phyloP scores from a whole-genome alignment of 2,888 invertebrate species.

The Acrobasis consociella region DNA sequence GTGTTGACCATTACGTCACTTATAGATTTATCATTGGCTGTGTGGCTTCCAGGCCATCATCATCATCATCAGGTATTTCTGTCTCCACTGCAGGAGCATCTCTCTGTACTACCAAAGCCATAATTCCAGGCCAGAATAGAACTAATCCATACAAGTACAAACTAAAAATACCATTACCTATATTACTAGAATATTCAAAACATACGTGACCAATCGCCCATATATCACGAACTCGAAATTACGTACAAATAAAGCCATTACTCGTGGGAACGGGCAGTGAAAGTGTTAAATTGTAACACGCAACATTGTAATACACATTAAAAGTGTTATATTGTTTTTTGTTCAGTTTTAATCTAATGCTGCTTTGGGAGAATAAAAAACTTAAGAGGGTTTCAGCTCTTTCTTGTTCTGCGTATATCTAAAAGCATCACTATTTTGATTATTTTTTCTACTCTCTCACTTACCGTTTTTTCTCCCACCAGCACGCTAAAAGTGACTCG shows the following conservation, averaged over 20 bases:
- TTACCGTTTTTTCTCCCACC: too few species aligned
- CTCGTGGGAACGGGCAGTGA: constrained; percentile 6
- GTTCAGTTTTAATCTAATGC: background rate
- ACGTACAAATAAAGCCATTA: constrained; percentile 10
- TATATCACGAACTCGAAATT: constrained; percentile 7
- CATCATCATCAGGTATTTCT: too few species aligned
- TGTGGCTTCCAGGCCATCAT: too few species aligned
- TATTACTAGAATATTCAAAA: background rate
- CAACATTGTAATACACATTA: background rate
- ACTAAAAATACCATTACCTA: background rate
- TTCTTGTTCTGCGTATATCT: too few species aligned
- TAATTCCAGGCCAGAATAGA: too few species aligned
- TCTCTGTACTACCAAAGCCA: too few species aligned
- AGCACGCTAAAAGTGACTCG: too few species aligned
- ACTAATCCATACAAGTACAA: background rate
- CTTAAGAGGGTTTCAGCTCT: background rate
- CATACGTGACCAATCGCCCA: background rate
- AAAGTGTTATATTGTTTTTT: background rate
- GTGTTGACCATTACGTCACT: too few species aligned
- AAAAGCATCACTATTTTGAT: too few species aligned
- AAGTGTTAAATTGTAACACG: constrained; percentile 16
- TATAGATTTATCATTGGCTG: too few species aligned
- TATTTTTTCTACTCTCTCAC: too few species aligned
- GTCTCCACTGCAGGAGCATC: too few species aligned
- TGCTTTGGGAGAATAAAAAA: background rate